A percentile compares a stretch with the other conserved stretches of the same genome.
Conservation (phyloP, 2,797 vertebrate species). For the Gymnocypris eckloni region DNA sequence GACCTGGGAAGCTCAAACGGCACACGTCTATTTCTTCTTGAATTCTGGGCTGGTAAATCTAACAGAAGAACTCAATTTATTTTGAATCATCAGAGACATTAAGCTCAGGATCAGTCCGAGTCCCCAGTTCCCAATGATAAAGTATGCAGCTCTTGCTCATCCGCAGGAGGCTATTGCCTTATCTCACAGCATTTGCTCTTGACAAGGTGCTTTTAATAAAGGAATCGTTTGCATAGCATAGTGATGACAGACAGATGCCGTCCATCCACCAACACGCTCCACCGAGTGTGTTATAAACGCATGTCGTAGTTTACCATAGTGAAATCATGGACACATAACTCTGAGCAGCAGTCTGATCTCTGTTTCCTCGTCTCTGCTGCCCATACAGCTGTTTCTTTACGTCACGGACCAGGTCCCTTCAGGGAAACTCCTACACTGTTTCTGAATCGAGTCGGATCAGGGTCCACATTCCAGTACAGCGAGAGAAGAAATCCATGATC, state of each 20-base stretch:
- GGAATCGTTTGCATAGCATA: neutral
- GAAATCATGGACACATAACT: slow-evolving; percentile 7
- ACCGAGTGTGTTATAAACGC: neutral
- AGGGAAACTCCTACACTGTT: slow-evolving; percentile 60
- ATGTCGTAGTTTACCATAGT: neutral
- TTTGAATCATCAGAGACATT: neutral
- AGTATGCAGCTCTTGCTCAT: neutral
- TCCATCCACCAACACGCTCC: neutral
- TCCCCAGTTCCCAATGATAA: neutral
- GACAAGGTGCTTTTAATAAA: slow-evolving; percentile 29
- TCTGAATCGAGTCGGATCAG: slow-evolving; percentile 65
- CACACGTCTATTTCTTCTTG: neutral
- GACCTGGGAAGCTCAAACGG: neutral
- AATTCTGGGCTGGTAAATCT: neutral
- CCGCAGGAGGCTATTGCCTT: neutral
- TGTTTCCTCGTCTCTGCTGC: slow-evolving; percentile 44
- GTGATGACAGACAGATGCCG: neutral
- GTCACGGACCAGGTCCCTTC: slow-evolving; percentile 59
- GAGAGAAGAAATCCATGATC: slow-evolving; percentile 65
- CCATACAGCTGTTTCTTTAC: slow-evolving; percentile 65
- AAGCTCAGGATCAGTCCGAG: neutral
- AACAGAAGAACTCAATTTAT: neutral
- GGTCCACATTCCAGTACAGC: slow-evolving; percentile 61
- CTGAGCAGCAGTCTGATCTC: slow-evolving; percentile 37
- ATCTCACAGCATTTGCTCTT: slow-evolving; percentile 10